Evolutionary conservation across 2,797 vertebrate species (phyloP), one percentile per base, ranked within the genome.

Genomic region (Muscicapa striata): DNA sequence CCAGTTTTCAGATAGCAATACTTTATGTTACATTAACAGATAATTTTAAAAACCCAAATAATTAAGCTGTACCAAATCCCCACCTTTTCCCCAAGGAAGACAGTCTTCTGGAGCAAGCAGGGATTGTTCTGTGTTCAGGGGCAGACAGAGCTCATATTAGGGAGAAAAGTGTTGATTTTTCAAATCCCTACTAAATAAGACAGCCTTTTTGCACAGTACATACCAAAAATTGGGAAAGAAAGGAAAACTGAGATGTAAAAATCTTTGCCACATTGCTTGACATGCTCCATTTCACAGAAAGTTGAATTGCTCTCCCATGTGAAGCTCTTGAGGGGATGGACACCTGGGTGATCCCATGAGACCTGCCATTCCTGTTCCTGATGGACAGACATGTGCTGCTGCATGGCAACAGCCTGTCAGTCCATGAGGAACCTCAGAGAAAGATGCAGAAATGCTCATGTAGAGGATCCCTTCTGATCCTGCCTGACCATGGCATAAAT

Each of bases 291-390:
- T 78, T 55, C 46, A 70, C 29, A 48, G 29, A 18, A 51, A 74
- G 34, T 0, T 32, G 69, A 68, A 61, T 10, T 14, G 2, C 10
- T 29, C 3, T 0, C 11, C 10, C 20, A 34, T 2, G 0, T 7
- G 12, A 64, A 84, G 23, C 11, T 64, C 45, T 46, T 62, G 20
- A 40, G 43, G 49, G 68, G 48, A 17, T 29, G 10, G 69, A 45
- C 22, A 49, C 41, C 41, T 81, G 57, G 32, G 9, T 32, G 52
- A 34, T 21, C 32, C 32, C 2, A 0, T 5, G n/a, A 49, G 30
- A 32, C 7, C 46, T 4, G 2, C 23, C 15, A 11, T 18, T 57
- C 8, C 75, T 78, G 46, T 2, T 8, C 30, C 68, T 67, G 43
- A 22, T 17, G 30, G 75, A 62, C 3, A 64, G 27, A 24, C 15